A percentile compares a stretch with the other conserved stretches of the same genome.
phyloP scores from a whole-genome alignment of 2,797 vertebrate species.

The Onychomys torridus region DNA sequence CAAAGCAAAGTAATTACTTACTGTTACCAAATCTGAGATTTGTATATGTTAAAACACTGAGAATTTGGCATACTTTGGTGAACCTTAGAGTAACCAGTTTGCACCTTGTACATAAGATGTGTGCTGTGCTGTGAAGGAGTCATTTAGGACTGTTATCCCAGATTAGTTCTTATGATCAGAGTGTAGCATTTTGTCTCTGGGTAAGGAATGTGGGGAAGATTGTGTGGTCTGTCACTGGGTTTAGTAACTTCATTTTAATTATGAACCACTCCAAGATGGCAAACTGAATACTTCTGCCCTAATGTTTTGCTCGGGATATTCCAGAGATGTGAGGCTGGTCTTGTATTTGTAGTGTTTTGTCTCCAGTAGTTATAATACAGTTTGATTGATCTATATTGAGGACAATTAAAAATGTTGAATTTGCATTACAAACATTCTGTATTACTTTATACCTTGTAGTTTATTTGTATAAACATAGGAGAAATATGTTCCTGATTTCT shows the following conservation, averaged over 20 bases:
- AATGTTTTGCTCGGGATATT: neutral
- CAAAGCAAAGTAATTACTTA: slow-evolving; percentile 25
- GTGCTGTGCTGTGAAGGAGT: slow-evolving; percentile 24
- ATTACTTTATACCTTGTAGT: neutral
- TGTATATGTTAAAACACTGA: slow-evolving; percentile 56
- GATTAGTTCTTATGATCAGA: neutral
- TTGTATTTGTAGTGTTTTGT: neutral
- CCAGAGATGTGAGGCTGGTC: neutral
- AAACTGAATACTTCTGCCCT: neutral
- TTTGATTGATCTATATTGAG: neutral
- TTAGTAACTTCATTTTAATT: neutral
- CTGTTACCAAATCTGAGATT: slow-evolving; percentile 38
- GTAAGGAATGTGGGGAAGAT: neutral
- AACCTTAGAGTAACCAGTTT: slow-evolving; percentile 30
- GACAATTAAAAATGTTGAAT: neutral
- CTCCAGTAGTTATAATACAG: neutral
- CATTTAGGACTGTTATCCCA: slow-evolving; percentile 6
- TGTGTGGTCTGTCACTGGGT: neutral
- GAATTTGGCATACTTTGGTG: slow-evolving; percentile 47
- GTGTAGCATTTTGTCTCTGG: neutral
- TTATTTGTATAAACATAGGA: neutral
- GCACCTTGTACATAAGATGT: slow-evolving; percentile 23
- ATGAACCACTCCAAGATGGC: neutral
- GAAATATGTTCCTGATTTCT: neutral
- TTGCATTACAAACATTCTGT: neutral